phyloP scores from a whole-genome alignment of 2,113 vertebrate genomes.

The Dipodomys ordii region DNA sequence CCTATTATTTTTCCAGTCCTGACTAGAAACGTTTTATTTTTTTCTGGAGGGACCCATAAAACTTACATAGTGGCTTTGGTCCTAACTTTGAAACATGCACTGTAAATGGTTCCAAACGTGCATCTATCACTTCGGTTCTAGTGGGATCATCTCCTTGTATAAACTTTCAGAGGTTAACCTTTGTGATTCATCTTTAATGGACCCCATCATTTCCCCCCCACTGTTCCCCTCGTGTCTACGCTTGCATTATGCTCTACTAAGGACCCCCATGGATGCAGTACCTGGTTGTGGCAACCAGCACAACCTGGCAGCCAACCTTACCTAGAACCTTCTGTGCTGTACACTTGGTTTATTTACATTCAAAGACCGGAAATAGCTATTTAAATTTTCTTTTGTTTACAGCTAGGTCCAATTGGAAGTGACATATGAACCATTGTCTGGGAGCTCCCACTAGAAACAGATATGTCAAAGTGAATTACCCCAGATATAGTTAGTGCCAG shows the following conservation, averaged over 20 bases:
- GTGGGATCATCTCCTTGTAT: slow-evolving; percentile 12
- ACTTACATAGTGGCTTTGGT: slow-evolving; percentile 71
- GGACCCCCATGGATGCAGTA: accelerated
- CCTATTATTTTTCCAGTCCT: slow-evolving; percentile 81
- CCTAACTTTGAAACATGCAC: slow-evolving; percentile 68
- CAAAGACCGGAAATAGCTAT: slow-evolving; percentile 80
- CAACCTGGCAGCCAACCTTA: slow-evolving; percentile 24
- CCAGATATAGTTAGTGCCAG: slow-evolving; percentile 63
- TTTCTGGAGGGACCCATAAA: slow-evolving; percentile 82
- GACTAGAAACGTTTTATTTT: slow-evolving; percentile 66
- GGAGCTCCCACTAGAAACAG: neutral
- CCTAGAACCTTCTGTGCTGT: slow-evolving; percentile 48
- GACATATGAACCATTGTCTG: slow-evolving; percentile 38
- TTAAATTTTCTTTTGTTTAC: slow-evolving; percentile 68
- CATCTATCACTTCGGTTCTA: slow-evolving; percentile 27
- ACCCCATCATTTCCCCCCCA: accelerated
- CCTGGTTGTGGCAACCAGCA: neutral
- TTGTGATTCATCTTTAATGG: slow-evolving; percentile 15
- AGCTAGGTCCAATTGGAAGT: slow-evolving; percentile 66
- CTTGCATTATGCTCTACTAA: slow-evolving; percentile 2
- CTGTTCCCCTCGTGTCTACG: neutral
- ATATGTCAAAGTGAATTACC: slow-evolving; percentile 71
- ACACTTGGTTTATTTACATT: slow-evolving; percentile 64
- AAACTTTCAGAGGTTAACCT: slow-evolving; percentile 62
- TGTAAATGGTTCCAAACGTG: neutral